Evolutionary conservation across 2,888 invertebrate genomes (phyloP).

Genomic region (Erynnis tages): DNA sequence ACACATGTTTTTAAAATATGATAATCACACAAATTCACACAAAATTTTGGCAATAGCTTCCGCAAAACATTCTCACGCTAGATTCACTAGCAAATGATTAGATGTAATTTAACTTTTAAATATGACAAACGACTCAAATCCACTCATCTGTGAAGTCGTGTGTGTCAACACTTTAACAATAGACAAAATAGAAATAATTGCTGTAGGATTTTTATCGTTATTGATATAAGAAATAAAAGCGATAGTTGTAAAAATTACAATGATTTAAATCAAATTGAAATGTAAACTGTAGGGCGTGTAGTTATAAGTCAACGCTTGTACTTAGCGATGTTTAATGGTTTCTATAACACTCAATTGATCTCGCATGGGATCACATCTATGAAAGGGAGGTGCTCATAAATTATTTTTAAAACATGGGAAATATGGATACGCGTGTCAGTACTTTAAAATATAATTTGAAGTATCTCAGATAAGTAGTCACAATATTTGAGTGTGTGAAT

Average conservation of each 20-base stretch:
- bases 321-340: slow-evolving; percentile 73
- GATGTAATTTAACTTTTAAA: slow-evolving; percentile 63
- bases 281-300: slow-evolving; percentile 70
- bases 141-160: slow-evolving; percentile 70
- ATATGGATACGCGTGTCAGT: slow-evolving; percentile 46
- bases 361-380: slow-evolving; percentile 59
- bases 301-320: slow-evolving; percentile 41
- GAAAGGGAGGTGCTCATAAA: slow-evolving; percentile 50
- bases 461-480: slow-evolving; percentile 30
- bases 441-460: slow-evolving; percentile 48
- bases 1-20: too few relatives aligned
- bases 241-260: slow-evolving; percentile 24
- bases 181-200: slow-evolving; percentile 39
- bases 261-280: slow-evolving; percentile 58
- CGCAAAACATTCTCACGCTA: slow-evolving; percentile 59
- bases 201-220: slow-evolving; percentile 22
- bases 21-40: too few relatives aligned
- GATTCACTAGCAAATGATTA: slow-evolving; percentile 64
- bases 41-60: not conserved
- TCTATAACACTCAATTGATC: slow-evolving; percentile 76
- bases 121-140: slow-evolving; percentile 73
- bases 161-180: slow-evolving; percentile 48
- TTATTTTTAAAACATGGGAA: slow-evolving; percentile 56
- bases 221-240: slow-evolving; percentile 30
- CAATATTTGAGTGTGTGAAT: slow-evolving; percentile 33